phyloP scores from a whole-genome alignment of 2,888 invertebrate species.

The Mellilla xanthometata region DNA sequence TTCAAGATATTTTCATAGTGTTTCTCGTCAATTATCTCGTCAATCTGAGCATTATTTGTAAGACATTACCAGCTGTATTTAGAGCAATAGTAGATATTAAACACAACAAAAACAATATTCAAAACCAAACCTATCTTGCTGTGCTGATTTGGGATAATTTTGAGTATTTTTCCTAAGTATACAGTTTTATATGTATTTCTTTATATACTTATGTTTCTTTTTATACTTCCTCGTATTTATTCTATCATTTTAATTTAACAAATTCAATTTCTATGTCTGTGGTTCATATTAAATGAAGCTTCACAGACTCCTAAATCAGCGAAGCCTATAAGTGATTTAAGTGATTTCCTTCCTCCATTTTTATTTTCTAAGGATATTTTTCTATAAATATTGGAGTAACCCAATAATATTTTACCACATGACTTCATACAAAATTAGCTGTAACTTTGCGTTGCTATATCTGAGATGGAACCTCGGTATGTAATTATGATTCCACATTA shows the following conservation, averaged over 20 bases:
- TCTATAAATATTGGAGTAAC: slow-evolving; percentile 65
- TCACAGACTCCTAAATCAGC: slow-evolving; percentile 31
- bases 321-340: slow-evolving; percentile 20
- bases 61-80: not conserved
- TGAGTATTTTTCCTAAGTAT: too few species aligned
- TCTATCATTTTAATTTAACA: too few species aligned
- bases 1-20: slow-evolving; percentile 39
- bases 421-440: slow-evolving; percentile 48
- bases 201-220: too few species aligned
- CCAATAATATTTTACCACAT: slow-evolving; percentile 43
- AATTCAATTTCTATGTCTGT: too few species aligned
- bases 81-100: not conserved
- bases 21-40: slow-evolving; percentile 77
- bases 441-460: slow-evolving; percentile 64
- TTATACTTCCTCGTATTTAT: slow-evolving; percentile 1
- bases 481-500: slow-evolving; percentile 54
- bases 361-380: slow-evolving; percentile 65
- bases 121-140: too few species aligned
- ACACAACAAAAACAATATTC: too few species aligned
- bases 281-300: too few species aligned
- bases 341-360: too few species aligned
- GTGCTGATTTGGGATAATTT: too few species aligned
- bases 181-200: too few species aligned
- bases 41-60: slow-evolving; percentile 49
- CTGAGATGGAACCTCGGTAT: slow-evolving; percentile 63